phyloP scores from a whole-genome alignment of 2,888 invertebrate genomes.

The Ethmia dodecea region DNA sequence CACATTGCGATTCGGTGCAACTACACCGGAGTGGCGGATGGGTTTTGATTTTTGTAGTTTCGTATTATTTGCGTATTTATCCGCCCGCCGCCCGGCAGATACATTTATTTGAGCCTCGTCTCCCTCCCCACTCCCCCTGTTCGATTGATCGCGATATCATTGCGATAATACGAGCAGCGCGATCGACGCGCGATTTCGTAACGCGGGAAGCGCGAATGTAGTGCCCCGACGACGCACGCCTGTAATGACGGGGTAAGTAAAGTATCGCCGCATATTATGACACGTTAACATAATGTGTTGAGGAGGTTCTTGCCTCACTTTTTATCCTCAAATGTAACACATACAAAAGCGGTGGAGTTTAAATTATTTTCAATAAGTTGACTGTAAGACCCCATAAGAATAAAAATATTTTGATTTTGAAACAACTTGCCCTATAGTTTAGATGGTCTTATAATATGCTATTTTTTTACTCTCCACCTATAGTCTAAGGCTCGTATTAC shows the following conservation, averaged over 20 bases:
- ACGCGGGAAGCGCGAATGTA: conserved; percentile 48
- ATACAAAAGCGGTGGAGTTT: too few relatives aligned
- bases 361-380: too few relatives aligned
- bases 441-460: too few relatives aligned
- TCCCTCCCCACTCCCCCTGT: conserved; percentile 34
- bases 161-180: conserved; percentile 70
- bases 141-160: conserved; percentile 78
- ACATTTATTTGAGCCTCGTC: conserved; percentile 68
- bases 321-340: too few relatives aligned
- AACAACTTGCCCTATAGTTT: too few relatives aligned
- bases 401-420: too few relatives aligned
- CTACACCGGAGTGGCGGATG: conserved; percentile 69
- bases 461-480: too few relatives aligned
- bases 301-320: too few relatives aligned
- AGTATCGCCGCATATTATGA: too few relatives aligned
- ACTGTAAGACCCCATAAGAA: too few relatives aligned
- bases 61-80: conserved; percentile 78
- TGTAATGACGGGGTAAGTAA: conserved; percentile 29
- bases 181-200: conserved; percentile 53
- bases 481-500: too few relatives aligned
- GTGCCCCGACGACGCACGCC: conserved; percentile 36
- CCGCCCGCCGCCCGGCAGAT: conserved; percentile 72
- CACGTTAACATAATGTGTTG: too few relatives aligned
- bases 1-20: conserved; percentile 25
- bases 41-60: conserved; percentile 79